Base-by-base conservation (phyloP, 2,113 vertebrate genomes). In the Lipotes vexillifer region DNA sequence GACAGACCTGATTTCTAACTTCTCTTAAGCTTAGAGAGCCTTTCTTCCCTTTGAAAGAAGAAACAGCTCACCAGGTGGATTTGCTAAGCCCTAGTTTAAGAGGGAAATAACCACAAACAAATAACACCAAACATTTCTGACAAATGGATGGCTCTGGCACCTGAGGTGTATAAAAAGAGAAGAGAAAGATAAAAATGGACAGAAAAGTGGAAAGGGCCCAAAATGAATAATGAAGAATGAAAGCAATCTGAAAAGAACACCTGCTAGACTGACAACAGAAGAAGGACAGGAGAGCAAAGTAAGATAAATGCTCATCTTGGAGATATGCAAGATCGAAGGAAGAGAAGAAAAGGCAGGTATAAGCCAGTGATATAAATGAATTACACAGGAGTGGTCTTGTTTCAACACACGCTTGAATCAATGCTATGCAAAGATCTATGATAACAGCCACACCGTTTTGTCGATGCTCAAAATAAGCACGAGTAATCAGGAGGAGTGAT, bases 211-310 rank as follows among this genome's bases (percentile, higher is more conserved):
- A 94, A 92, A 95, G 90, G 88, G 83, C 92, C 87, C 83, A 83
- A 90, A 88, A 97, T 97, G 97, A 98, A 88, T 93, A 92, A 94
- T 98, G 96, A 97, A 97, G 98, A 95, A 90, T 82, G 96, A 98
- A 98, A 96, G 92, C 94, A 98, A 98, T 98, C 97, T 97, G 86
- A 95, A 98, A 97, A 97, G 98, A 98, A 97, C 97, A 97, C 97
- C 97, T 98, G 97, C 97, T 97, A 96, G 96, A 97, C 96, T 98
- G 97, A 98, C 97, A 98, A 97, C 93, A 93, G 93, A 96, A 97
- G 89, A 97, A 85, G 97, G 97, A 92, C 95, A 86, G 93, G 83
- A 94, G 95, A 95, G 95, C 61, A 97, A 97, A 97, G 93, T 93
- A 98, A 98, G 97, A 97, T 93, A 97, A 97, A 98, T 97, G 96